Conservation (phyloP, 64 coral and sea anemone genomes). For the Stichodactyla helianthus region DNA sequence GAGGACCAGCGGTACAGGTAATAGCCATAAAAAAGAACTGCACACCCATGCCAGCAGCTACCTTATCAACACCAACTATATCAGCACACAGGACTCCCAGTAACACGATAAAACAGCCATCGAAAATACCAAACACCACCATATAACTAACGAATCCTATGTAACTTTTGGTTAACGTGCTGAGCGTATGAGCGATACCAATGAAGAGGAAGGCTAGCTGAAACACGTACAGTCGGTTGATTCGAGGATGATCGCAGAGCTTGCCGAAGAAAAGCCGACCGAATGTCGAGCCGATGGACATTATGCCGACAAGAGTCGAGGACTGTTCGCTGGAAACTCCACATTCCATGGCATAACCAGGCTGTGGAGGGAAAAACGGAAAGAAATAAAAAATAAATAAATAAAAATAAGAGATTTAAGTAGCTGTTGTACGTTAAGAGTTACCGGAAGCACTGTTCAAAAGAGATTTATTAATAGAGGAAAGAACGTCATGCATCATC, state of each 20-base stretch:
- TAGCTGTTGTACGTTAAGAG: too few species aligned
- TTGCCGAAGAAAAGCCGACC: conserved; percentile 95
- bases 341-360: conserved; percentile 73
- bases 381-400: neutral
- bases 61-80: conserved; percentile 76
- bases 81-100: conserved; percentile 82
- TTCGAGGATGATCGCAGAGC: conserved; percentile 76
- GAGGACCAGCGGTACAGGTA: conserved; percentile 79
- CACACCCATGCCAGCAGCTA: conserved; percentile 81
- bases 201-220: conserved; percentile 78
- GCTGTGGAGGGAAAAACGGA: conserved; percentile 39
- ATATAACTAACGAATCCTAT: conserved; percentile 80
- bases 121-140: conserved; percentile 88
- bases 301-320: conserved; percentile 81
- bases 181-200: conserved; percentile 66
- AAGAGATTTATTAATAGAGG: too few species aligned
- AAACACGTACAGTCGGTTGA: conserved; percentile 87
- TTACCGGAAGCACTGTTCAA: too few species aligned
- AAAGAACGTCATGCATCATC: too few species aligned
- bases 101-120: conserved; percentile 89
- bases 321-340: conserved; percentile 60
- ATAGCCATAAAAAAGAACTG: conserved; percentile 96
- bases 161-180: conserved; percentile 73
- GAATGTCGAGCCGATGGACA: conserved; percentile 93
- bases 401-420: too few species aligned